Evolutionary conservation across 2,113 vertebrate genomes (phyloP).

Genomic region (Eretmodus cyanostictus): DNA sequence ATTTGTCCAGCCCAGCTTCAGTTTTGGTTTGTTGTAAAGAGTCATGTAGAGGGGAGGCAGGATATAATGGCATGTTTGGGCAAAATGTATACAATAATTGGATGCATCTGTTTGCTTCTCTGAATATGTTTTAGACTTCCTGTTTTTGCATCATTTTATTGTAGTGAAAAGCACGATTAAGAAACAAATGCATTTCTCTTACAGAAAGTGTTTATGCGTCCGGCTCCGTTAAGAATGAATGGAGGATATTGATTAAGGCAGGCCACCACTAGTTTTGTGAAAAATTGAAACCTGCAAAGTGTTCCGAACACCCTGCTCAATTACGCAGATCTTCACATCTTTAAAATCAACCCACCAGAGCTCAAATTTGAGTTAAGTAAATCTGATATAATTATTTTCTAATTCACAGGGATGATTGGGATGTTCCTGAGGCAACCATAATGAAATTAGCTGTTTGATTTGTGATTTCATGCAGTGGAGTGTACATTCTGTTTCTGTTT

Average conservation of each 20-base stretch:
- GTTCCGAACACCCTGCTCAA: background rate
- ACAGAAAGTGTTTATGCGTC: background rate
- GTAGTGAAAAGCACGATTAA: background rate
- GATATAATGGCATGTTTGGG: background rate
- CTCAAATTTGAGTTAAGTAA: background rate
- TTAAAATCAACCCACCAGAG: background rate
- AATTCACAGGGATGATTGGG: slow-evolving; percentile 26
- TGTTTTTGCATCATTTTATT: background rate
- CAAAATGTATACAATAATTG: background rate
- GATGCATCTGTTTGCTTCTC: background rate
- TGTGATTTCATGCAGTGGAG: slow-evolving; percentile 18
- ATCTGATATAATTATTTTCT: slow-evolving; percentile 28
- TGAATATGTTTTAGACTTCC: background rate
- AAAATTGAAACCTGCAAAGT: background rate
- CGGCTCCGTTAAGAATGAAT: background rate
- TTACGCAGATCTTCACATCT: background rate
- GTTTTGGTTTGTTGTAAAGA: background rate
- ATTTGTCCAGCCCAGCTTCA: background rate
- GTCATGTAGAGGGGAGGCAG: background rate
- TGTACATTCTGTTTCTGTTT: slow-evolving; percentile 25
- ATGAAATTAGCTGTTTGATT: slow-evolving; percentile 52
- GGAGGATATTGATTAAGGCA: background rate
- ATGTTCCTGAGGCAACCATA: slow-evolving; percentile 39
- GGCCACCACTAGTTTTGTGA: background rate
- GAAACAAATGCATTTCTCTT: background rate